phyloP scores from a whole-genome alignment of 2,797 vertebrate species.

The Caiman crocodilus region DNA sequence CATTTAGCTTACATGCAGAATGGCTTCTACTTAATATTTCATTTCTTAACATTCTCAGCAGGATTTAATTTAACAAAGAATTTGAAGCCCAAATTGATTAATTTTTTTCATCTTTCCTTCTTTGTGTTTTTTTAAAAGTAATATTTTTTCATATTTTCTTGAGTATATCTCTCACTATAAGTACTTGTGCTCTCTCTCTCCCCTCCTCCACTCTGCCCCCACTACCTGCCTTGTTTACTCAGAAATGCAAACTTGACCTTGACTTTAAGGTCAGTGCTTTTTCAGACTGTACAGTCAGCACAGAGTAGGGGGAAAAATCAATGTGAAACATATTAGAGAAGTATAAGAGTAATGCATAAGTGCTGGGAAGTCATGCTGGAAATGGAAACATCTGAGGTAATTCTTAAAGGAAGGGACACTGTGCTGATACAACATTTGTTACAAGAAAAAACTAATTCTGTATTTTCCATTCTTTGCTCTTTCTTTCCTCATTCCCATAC shows the following conservation, averaged over 20 bases:
- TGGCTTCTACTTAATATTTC: slow-evolving; percentile 49
- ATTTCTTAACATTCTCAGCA: slow-evolving; percentile 27
- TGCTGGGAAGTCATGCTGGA: slow-evolving; percentile 76
- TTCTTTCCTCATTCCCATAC: neutral
- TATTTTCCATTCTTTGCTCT: neutral
- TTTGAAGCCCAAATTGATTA: slow-evolving; percentile 49
- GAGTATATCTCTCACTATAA: slow-evolving; percentile 22
- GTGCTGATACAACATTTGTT: neutral
- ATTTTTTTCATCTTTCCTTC: slow-evolving; percentile 17
- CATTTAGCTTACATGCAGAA: slow-evolving; percentile 4
- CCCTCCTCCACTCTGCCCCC: neutral
- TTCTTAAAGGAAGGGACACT: slow-evolving; percentile 37
- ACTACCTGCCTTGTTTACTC: slow-evolving; percentile 73
- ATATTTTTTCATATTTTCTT: slow-evolving; percentile 47
- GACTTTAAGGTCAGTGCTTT: slow-evolving; percentile 81
- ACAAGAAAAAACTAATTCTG: neutral
- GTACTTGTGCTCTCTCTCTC: slow-evolving; percentile 2
- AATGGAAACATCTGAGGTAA: slow-evolving; percentile 54
- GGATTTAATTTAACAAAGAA: slow-evolving; percentile 54
- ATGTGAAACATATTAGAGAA: slow-evolving; percentile 80
- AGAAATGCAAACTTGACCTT: slow-evolving; percentile 82
- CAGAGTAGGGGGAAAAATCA: slow-evolving; percentile 81
- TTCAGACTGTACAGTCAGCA: slow-evolving; percentile 80
- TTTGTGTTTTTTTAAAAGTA: neutral
- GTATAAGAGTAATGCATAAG: slow-evolving; percentile 74